Evolutionary conservation across 2,888 invertebrate species (phyloP).

Genomic region (Bursaphelenchus okinawaensis): DNA sequence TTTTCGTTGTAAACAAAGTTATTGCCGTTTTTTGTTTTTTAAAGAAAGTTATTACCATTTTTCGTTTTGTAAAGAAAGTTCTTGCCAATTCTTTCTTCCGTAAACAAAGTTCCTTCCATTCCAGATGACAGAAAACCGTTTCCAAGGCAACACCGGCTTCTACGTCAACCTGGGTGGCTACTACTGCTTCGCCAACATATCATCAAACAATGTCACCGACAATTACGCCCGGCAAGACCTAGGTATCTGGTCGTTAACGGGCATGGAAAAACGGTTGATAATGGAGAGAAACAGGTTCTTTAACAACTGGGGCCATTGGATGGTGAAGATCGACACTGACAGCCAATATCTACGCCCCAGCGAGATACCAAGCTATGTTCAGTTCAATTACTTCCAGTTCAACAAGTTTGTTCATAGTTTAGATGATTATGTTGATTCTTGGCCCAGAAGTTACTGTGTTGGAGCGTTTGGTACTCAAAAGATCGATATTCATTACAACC

Average conservation of each 20-base stretch:
- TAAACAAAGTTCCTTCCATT: too few species aligned
- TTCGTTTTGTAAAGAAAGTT: too few species aligned
- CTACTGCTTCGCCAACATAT: slow-evolving; percentile 80
- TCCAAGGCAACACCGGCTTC: slow-evolving; percentile 79
- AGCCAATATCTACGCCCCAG: slow-evolving; percentile 39
- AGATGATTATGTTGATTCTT: slow-evolving; percentile 54
- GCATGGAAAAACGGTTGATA: slow-evolving; percentile 91
- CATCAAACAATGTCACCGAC: slow-evolving; percentile 75
- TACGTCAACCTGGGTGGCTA: slow-evolving; percentile 82
- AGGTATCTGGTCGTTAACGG: slow-evolving; percentile 59
- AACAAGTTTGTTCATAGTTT: slow-evolving; percentile 24
- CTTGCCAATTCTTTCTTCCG: too few species aligned
- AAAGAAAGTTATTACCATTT: too few species aligned
- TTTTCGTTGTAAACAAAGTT: too few species aligned
- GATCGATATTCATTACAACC: slow-evolving; percentile 79
- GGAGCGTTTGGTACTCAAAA: slow-evolving; percentile 90
- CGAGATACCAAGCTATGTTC: slow-evolving; percentile 42
- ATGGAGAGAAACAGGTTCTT: slow-evolving; percentile 64
- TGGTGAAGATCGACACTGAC: slow-evolving; percentile 43
- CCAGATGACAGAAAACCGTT: slow-evolving; percentile 60
- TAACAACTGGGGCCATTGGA: slow-evolving; percentile 53
- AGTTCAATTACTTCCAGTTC: slow-evolving; percentile 54
- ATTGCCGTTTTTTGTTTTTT: too few species aligned
- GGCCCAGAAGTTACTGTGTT: slow-evolving; percentile 74
- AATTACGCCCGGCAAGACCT: slow-evolving; percentile 68